A percentile compares a stretch with the other conserved stretches of the same genome.
Conservation (phyloP, 2,797 vertebrate species). For the Meriones psammophilus region DNA sequence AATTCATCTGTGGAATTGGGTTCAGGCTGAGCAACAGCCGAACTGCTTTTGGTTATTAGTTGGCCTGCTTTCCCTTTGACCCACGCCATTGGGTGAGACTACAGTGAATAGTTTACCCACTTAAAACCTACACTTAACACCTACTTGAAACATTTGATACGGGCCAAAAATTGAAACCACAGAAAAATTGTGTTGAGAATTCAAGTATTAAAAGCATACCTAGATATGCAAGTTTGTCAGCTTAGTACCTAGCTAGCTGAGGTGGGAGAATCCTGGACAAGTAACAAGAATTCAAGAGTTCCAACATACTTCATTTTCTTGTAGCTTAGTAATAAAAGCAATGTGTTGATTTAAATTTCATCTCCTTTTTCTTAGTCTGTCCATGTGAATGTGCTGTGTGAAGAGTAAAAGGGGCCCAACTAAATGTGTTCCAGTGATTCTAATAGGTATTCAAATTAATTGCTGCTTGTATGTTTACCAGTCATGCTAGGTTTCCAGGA, state of each 20-base stretch:
- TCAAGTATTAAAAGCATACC: background rate
- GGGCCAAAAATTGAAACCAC: background rate
- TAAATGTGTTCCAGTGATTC: conserved; percentile 85
- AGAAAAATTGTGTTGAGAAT: background rate
- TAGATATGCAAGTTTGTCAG: background rate
- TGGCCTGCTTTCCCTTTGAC: background rate
- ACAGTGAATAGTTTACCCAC: background rate
- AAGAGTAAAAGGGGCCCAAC: conserved; percentile 85
- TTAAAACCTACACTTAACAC: background rate
- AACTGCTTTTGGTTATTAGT: background rate
- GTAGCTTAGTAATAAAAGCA: conserved; percentile 68
- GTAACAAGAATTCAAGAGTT: conserved; percentile 57
- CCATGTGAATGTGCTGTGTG: conserved; percentile 86
- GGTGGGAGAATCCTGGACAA: conserved; percentile 6
- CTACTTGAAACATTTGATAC: background rate
- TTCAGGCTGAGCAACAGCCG: background rate
- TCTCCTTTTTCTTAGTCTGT: conserved; percentile 86
- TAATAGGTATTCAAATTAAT: conserved; percentile 85
- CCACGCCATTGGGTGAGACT: background rate
- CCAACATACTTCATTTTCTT: conserved; percentile 61
- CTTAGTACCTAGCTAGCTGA: background rate
- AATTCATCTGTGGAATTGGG: background rate
- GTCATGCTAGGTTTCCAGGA: conserved; percentile 65
- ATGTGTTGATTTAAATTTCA: conserved; percentile 83
- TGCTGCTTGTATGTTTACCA: conserved; percentile 82